Base-by-base conservation (phyloP, 1,140 invertebrate genomes). In the Drosophila takahashii region DNA sequence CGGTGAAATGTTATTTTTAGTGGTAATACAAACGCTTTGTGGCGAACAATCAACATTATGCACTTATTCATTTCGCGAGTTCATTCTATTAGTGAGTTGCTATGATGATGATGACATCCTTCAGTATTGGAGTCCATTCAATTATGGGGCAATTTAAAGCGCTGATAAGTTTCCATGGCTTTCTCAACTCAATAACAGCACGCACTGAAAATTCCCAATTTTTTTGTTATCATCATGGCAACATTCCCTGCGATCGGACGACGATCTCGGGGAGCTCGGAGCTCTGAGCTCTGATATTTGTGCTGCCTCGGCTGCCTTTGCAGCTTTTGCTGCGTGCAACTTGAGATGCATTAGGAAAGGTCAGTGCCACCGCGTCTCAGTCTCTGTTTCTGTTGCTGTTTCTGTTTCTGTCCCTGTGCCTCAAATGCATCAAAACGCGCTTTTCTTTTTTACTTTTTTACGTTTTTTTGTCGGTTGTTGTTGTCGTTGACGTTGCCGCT, bases 391-490 rank as follows among this genome's bases (percentile, higher is more conserved):
- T 29, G 1, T 7, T 29, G 27, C 27, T 29, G 27, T 7, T 29
- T 4, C 27, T 32, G 41, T 39, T 34, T 58, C 50, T 67, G 62
- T 70, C 71, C 62, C 71, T 72, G 58, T 75, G 83, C 79, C 83
- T 65, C 83, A 87, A 86, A 86, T 86, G 83, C 83, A 86, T 86
- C 83, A 86, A 86, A 86, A 86, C 84, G 79, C 83, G 81, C 74
- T 81, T 85, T 70, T 70, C 64, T 70, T 65, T 45, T 47, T 15
- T 52, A 26, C 15, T 29, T 45, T 13, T 47, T 26, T 75, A 15
- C n/a, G n/a, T 8, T 41, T 72, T 50, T 87, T 78, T 83, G 83
- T 86, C 70, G 81, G 66, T 80, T 48, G 47, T 47, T 58, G 67
- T 60, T 39, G 67, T 70, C 56, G 67, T 60, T 47, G 70, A 32